These are phyloP conservation scores for Drosophila ambigua DNA, from an alignment of 1,140 invertebrate species.

Conservation along the genomic window DNA sequence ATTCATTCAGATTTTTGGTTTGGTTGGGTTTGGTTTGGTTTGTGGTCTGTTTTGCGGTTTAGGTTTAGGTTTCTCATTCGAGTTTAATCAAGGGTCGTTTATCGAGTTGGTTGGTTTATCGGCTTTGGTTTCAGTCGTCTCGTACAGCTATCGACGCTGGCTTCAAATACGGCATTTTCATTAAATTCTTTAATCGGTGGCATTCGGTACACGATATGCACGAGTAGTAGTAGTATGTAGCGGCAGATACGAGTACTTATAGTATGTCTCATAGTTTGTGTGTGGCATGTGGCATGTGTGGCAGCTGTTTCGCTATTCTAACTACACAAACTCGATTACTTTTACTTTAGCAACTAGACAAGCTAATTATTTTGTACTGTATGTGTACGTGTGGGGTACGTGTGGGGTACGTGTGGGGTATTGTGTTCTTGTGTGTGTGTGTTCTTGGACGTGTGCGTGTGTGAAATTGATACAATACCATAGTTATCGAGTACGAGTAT, in stretches of 20 bases:
- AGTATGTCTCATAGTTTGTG: neutral
- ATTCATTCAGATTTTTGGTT: conserved; percentile 18
- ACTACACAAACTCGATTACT: conserved; percentile 53
- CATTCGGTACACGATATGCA: conserved; percentile 9
- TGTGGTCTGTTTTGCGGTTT: too few relatives aligned
- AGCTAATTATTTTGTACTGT: conserved; percentile 13
- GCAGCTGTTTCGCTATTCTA: conserved; percentile 35
- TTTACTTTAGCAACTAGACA: conserved; percentile 48
- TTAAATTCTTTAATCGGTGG: conserved; percentile 14
- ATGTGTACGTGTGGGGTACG: too few relatives aligned
- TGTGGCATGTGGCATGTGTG: too few relatives aligned
- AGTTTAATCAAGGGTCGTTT: conserved; percentile 39
- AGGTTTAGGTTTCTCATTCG: conserved; percentile 40
- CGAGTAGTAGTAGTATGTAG: conserved; percentile 8
- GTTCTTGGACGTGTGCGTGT: conserved; percentile 11
- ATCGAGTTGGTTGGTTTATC: conserved; percentile 35
- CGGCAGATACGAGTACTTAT: conserved; percentile 15
- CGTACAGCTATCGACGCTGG: conserved; percentile 15
- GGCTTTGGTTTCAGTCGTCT: conserved; percentile 11
- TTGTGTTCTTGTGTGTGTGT: conserved; percentile 16
- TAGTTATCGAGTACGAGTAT: conserved; percentile 39
- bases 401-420: neutral
- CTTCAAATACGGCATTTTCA: conserved; percentile 10
- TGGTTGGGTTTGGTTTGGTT: conserved; percentile 3
- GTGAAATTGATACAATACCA: conserved; percentile 31